These are phyloP conservation scores for Ditula angustiorana DNA, from an alignment of 2,888 invertebrate genomes.

Conservation along the genomic window DNA sequence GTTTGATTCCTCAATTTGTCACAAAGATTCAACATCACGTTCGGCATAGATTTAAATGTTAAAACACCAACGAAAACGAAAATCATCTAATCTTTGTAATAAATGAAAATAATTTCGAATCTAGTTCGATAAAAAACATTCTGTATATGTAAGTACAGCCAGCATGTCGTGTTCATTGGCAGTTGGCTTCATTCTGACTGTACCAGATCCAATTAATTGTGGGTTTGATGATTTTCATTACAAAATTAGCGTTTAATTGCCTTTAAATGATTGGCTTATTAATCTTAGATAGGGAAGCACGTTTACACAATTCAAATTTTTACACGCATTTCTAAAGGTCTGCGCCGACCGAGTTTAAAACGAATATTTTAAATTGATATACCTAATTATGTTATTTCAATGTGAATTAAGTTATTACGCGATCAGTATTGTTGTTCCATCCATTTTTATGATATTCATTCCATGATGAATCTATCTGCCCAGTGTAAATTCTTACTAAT, in stretches of 20 bases:
- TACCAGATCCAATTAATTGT: too few relatives aligned
- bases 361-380: conserved; percentile 24
- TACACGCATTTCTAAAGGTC: conserved; percentile 18
- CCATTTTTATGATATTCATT: conserved; percentile 27
- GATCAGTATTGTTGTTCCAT: conserved; percentile 31
- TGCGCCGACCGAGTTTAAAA: background rate
- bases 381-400: conserved; percentile 20
- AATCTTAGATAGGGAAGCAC: conserved; percentile 35
- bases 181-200: too few relatives aligned
- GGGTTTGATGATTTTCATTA: conserved; percentile 18
- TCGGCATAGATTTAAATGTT: background rate
- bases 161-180: too few relatives aligned
- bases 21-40: background rate
- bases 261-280: conserved; percentile 3
- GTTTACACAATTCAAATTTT: conserved; percentile 30
- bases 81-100: background rate
- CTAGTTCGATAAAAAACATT: background rate
- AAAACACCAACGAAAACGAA: conserved; percentile 1
- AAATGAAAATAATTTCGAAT: background rate
- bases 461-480: conserved; percentile 15
- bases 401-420: conserved; percentile 8
- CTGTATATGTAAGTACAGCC: too few relatives aligned
- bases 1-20: too few relatives aligned
- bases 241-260: background rate
- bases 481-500: conserved; percentile 18